Evolutionary conservation across 2,888 invertebrate genomes (phyloP), one percentile per base, ranked within the genome.

Genomic region (Protula sp.): DNA sequence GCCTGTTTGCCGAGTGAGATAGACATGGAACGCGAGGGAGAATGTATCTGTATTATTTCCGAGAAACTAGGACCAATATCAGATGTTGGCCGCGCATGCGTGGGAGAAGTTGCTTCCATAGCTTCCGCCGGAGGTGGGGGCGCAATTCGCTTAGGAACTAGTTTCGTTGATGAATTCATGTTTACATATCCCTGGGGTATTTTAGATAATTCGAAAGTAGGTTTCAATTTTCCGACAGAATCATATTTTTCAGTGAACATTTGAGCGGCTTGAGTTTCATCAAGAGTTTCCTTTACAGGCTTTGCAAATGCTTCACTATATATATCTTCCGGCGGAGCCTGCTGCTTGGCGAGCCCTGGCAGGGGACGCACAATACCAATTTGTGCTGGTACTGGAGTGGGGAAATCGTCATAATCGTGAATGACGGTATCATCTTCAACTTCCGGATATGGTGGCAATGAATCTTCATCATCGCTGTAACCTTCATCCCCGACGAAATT

Each of bases 241-340:
- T 77, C 78, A 65, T 78, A 79, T 63, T 76, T 78, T 48, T 71
- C 75, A 3, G 70, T 71, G 45, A 78, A 67, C 60, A 69, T 68
- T 30, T 69, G 65, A 4, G 74, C 57, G 2, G 73, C 74, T 56
- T 73, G 72, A 38, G 38, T 19, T 38, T 38, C 53, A 9, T 28
- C 30, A 2, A 54, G 45, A n/a, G 48, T 24, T 29, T 22, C 14
- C 2, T n/a, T 19, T 27, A 3, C 26, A 2, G 61, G 60, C 5
- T 52, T 47, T 51, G 63, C 54, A 1, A 60, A 53, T 9, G 61
- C 59, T 22, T 64, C 55, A 52, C 64, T 62, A 59, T 66, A 64
- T 26, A 66, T 64, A 53, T 48, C 58, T 38, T 38, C 38, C 19
- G 38, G 9, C 19, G 9, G 9, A 9, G 9, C 19, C 14, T 50